Conservation (phyloP, 1,140 invertebrate species). For the Leptopilina clavipes region DNA sequence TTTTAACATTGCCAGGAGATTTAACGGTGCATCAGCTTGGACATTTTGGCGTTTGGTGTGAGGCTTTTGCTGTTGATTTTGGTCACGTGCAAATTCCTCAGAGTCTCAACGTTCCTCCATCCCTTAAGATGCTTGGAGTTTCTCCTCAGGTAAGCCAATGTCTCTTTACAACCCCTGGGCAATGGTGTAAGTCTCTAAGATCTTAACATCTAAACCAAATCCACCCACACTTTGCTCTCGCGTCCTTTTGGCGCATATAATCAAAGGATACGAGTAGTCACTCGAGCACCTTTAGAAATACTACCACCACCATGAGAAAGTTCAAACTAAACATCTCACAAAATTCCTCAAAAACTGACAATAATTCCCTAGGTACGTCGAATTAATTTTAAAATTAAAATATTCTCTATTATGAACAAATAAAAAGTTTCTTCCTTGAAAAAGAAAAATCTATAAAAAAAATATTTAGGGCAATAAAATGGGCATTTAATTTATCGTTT, state of each 20-base stretch:
- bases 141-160: slow-evolving; percentile 87
- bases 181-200: not conserved
- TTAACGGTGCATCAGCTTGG: slow-evolving; percentile 78
- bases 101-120: slow-evolving; percentile 88
- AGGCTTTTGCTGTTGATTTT: slow-evolving; percentile 94
- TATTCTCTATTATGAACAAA: too few relatives aligned
- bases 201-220: slow-evolving; percentile 12
- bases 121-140: slow-evolving; percentile 93
- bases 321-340: too few relatives aligned
- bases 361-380: too few relatives aligned
- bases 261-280: slow-evolving; percentile 22
- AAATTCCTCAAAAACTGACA: too few relatives aligned
- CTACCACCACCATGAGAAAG: not conserved
- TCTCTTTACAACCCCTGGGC: not conserved
- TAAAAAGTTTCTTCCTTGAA: too few relatives aligned
- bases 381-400: too few relatives aligned
- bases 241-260: not conserved
- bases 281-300: slow-evolving; percentile 13
- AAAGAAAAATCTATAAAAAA: too few relatives aligned
- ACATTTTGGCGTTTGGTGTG: slow-evolving; percentile 89
- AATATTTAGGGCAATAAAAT: not conserved
- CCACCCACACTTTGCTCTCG: not conserved
- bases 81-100: slow-evolving; percentile 87
- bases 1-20: slow-evolving; percentile 87
- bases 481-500: slow-evolving; percentile 1